Base-by-base conservation (phyloP, 2,888 invertebrate genomes). In the Mactromeris polynyma region DNA sequence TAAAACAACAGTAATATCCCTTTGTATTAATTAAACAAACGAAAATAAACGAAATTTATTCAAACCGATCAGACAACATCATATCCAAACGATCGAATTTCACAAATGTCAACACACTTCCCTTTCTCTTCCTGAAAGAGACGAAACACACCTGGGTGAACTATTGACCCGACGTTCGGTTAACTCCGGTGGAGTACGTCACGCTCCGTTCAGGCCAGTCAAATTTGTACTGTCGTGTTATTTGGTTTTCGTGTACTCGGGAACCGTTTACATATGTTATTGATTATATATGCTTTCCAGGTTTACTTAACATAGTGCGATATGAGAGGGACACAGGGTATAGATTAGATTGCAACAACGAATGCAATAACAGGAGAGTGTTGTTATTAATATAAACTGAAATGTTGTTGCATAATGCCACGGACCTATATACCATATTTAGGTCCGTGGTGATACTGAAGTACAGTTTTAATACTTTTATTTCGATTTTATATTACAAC, bases 141-240 rank as follows among this genome's bases (percentile, higher is more conserved):
- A 46, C 73, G 78, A 58, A 64, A 86, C 91, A 89, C 91, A 91
- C 91, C 91, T 91, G 91, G 83, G 83, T 89, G 89, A 91, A 81
- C 91, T 83, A 69, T 26, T 91, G 69, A 91, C 86, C 91, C 81
- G 42, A 36, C 26, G 14, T 73, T 84, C 90, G 90, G 64, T 77
- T 64, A 58, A 73, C 36, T 86, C 83, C 90, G 90, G 17, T 4
- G 31, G 78, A 21, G n/a, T 14, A 36, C 84, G 84, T 17, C 31
- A 21, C 4, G 33, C 46, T 78, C 54, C 84, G 83, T n/a, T 36
- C 0, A 84, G 84, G 84, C 77, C 31, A 83, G 73, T n/a, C 73
- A 69, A 46, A 46, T 40, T 3, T 40, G 36, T 36, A 38, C 36
- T 0, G 11, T 1, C 2, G 17, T 19, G 0, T 79, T 79, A 42